These are phyloP conservation scores for Squalus acanthias DNA, from an alignment of 2,797 vertebrate species.

Conservation along the genomic window DNA sequence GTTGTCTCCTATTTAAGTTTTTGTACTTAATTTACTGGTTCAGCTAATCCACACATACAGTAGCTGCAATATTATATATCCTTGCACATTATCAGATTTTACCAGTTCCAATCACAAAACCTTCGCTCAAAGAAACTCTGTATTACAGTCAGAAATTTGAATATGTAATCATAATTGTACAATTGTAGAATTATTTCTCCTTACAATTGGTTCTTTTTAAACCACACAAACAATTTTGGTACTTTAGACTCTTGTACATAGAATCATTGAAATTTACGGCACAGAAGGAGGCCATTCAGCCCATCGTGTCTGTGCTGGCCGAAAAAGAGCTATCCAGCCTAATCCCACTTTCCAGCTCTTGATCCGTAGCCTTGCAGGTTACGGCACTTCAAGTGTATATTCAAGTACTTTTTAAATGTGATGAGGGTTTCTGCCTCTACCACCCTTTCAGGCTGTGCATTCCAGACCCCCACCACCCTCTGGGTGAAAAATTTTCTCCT, in stretches of 20 bases:
- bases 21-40: background rate
- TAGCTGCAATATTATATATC: background rate
- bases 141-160: background rate
- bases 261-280: too few relatives aligned
- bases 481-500: too few relatives aligned
- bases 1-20: background rate
- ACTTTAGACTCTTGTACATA: background rate
- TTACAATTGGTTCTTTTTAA: background rate
- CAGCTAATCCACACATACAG: background rate
- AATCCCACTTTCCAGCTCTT: too few relatives aligned
- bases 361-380: too few relatives aligned
- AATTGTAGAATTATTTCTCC: background rate
- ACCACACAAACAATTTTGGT: background rate
- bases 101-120: background rate
- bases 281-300: too few relatives aligned
- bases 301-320: too few relatives aligned
- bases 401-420: too few relatives aligned
- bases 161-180: background rate
- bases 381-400: too few relatives aligned
- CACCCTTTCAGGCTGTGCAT: too few relatives aligned
- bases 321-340: too few relatives aligned
- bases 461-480: too few relatives aligned
- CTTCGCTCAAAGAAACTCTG: background rate
- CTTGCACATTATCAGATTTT: background rate
- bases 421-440: too few relatives aligned